Percentiles rank a stretch among this genome's conserved stretches.
Conservation (phyloP, 2,888 invertebrate genomes). For the Altica lythri region DNA sequence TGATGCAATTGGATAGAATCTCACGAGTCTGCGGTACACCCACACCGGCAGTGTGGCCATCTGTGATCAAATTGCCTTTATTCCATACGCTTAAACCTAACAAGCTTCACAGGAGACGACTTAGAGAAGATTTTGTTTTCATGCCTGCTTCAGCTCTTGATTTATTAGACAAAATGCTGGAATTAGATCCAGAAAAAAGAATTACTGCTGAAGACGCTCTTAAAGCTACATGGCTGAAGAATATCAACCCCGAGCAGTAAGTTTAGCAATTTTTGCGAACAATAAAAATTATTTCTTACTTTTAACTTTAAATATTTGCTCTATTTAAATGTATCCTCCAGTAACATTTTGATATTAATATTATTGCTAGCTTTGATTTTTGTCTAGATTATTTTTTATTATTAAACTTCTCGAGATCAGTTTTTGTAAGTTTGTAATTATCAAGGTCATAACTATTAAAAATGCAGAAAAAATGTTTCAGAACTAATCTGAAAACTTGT, state of each 20-base stretch:
- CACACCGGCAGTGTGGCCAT: slow-evolving; percentile 95
- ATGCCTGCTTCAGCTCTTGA: slow-evolving; percentile 89
- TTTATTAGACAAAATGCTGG: slow-evolving; percentile 93
- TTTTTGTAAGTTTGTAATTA: no score
- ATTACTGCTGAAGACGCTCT: slow-evolving; percentile 95
- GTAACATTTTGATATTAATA: no score
- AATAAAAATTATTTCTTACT: no score
- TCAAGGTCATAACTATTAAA: no score
- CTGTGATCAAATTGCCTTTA: slow-evolving; percentile 89
- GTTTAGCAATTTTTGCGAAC: no score
- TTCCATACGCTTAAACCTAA: slow-evolving; percentile 92
- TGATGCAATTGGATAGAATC: slow-evolving; percentile 93
- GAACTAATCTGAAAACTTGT: no score
- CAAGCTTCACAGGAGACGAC: slow-evolving; percentile 82
- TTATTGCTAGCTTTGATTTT: no score
- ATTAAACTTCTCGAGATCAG: no score
- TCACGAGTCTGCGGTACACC: slow-evolving; percentile 95
- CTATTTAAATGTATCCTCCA: no score
- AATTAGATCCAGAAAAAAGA: slow-evolving; percentile 90
- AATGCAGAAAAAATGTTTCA: no score
- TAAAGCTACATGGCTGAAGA: slow-evolving; percentile 88
- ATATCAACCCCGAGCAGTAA: slow-evolving; percentile 88
- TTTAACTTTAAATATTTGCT: no score
- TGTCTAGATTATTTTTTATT: no score
- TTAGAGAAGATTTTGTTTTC: slow-evolving; percentile 92